A percentile compares a stretch with the other conserved stretches of the same genome.
Evolutionary conservation across 1,140 invertebrate species (phyloP).

Genomic region (Bactericera cockerelli): DNA sequence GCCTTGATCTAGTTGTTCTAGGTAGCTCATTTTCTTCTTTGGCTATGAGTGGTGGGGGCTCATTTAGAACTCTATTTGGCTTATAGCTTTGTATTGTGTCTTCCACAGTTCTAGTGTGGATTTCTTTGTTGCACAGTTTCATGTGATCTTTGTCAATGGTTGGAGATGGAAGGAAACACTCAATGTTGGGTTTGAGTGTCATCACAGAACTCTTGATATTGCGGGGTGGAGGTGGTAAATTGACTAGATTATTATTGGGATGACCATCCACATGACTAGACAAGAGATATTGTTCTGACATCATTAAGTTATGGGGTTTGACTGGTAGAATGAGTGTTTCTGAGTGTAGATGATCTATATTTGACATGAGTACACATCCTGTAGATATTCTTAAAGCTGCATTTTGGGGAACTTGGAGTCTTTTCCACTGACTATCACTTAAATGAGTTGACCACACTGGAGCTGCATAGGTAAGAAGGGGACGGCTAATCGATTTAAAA

Average conservation of each 20-base stretch:
- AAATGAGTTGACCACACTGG: background rate
- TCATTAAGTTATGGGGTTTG: background rate
- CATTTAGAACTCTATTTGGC: too few relatives aligned
- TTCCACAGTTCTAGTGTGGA: too few relatives aligned
- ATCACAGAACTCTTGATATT: too few relatives aligned
- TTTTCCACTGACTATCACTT: background rate
- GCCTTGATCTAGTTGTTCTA: too few relatives aligned
- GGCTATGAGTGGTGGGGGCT: too few relatives aligned
- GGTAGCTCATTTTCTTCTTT: too few relatives aligned
- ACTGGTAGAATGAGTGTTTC: background rate
- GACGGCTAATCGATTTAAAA: background rate
- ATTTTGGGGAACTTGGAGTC: background rate
- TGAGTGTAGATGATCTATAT: background rate
- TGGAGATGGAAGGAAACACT: too few relatives aligned
- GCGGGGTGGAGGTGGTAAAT: too few relatives aligned
- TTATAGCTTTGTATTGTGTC: too few relatives aligned
- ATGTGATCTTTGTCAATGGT: too few relatives aligned
- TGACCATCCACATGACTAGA: background rate
- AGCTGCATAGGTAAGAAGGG: background rate
- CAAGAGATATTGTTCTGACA: background rate
- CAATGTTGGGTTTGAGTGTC: too few relatives aligned
- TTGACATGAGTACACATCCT: background rate
- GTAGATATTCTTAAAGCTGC: background rate
- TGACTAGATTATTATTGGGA: background rate
- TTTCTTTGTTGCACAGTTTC: too few relatives aligned